Evolutionary conservation across 2,113 vertebrate genomes (phyloP).

Genomic region (Camelus dromedarius): DNA sequence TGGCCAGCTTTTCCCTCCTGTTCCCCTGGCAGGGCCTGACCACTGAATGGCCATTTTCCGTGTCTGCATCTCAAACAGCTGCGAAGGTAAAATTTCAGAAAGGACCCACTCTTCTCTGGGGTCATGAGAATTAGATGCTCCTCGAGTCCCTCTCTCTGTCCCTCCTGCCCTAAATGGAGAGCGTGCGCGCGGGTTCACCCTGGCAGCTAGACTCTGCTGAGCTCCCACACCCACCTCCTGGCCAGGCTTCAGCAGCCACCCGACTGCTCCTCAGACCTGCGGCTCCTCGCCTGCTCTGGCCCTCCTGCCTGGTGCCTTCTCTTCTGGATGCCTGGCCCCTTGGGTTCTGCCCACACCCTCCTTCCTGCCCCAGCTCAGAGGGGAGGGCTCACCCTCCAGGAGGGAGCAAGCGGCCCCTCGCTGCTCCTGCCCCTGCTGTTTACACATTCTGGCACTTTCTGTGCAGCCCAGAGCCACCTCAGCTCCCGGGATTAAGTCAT

Average conservation of each 20-base stretch:
- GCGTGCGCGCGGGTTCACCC: neutral
- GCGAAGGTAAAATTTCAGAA: neutral
- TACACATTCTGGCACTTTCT: neutral
- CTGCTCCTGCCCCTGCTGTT: neutral
- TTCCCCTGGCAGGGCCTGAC: fast-evolving
- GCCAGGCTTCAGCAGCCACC: neutral
- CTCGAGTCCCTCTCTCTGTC: neutral
- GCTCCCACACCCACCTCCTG: fast-evolving
- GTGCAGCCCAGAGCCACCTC: neutral
- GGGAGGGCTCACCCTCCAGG: neutral
- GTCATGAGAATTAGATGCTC: neutral
- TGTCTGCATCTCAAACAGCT: neutral
- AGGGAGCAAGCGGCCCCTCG: neutral
- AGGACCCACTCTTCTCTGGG: neutral
- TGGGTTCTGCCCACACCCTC: neutral
- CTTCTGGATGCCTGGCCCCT: neutral
- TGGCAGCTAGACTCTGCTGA: neutral
- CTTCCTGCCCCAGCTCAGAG: neutral
- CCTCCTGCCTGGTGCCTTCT: fast-evolving
- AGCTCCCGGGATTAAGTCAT: neutral
- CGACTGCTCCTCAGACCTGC: fast-evolving
- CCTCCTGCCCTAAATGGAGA: neutral
- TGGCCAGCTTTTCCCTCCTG: neutral
- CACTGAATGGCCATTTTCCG: fast-evolving
- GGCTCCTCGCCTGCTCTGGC: neutral